phyloP scores from a whole-genome alignment of 2,888 invertebrate genomes.

The Tribolium freemani region DNA sequence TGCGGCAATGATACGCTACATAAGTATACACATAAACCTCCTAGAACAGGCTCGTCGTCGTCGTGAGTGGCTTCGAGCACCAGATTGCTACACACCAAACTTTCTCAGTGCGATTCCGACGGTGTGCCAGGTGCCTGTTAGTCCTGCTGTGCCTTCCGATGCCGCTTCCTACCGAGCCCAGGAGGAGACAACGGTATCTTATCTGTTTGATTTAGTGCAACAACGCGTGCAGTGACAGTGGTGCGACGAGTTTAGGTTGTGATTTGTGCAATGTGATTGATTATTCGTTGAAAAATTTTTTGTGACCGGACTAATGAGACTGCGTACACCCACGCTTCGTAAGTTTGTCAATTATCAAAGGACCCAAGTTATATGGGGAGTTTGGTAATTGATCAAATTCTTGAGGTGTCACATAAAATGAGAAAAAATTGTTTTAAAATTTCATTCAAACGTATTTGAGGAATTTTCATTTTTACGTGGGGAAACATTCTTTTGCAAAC shows the following conservation, averaged over 20 bases:
- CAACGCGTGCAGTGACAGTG: not conserved
- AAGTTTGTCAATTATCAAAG: too few relatives aligned
- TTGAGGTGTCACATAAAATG: too few relatives aligned
- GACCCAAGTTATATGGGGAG: too few relatives aligned
- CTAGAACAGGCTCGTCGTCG: slow-evolving; percentile 21
- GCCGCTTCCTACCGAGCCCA: slow-evolving; percentile 2
- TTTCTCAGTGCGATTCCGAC: slow-evolving; percentile 36
- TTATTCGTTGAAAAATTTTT: not conserved
- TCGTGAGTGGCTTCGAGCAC: slow-evolving; percentile 21
- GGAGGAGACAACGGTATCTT: slow-evolving; percentile 30
- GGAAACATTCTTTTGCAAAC: too few relatives aligned
- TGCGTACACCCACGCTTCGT: too few relatives aligned
- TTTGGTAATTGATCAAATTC: too few relatives aligned
- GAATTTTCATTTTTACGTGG: too few relatives aligned
- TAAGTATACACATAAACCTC: slow-evolving; percentile 20
- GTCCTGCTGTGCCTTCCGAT: slow-evolving; percentile 6
- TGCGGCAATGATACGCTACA: slow-evolving; percentile 17
- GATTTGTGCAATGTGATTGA: not conserved
- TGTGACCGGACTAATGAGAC: not conserved
- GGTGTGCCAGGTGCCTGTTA: slow-evolving; percentile 22
- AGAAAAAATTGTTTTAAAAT: too few relatives aligned
- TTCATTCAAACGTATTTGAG: too few relatives aligned
- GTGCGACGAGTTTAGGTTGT: not conserved
- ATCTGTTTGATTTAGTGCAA: slow-evolving; percentile 19
- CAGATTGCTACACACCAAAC: slow-evolving; percentile 34